Conservation (phyloP, 2,888 invertebrate genomes). For the Caenorhabditis zanzibari region DNA sequence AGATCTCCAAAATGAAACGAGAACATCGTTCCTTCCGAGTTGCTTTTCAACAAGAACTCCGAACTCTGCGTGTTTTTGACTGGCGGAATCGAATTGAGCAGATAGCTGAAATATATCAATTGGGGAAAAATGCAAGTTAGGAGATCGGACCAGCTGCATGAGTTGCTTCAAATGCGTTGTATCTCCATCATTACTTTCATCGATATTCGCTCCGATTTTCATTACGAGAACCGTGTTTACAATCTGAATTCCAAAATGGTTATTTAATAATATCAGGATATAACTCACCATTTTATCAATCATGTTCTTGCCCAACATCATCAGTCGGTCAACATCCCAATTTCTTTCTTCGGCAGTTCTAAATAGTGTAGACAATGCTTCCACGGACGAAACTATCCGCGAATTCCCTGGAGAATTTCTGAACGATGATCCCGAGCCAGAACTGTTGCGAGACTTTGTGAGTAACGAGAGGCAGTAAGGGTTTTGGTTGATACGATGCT, state of each 20-base stretch:
- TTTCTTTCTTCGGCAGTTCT: constrained; percentile 55
- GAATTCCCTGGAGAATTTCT: constrained; percentile 13
- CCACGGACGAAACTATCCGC: constrained; percentile 50
- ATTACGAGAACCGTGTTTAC: constrained; percentile 71
- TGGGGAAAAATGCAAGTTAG: no score
- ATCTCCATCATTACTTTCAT: constrained; percentile 74
- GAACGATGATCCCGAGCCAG: constrained; percentile 24
- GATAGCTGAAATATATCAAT: constrained; percentile 64
- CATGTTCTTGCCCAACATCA: constrained; percentile 67
- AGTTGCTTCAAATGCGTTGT: constrained; percentile 75
- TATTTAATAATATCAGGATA: no score
- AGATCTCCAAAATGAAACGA: constrained; percentile 76
- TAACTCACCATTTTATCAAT: constrained; percentile 73
- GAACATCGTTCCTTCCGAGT: constrained; percentile 53
- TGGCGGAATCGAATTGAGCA: constrained; percentile 70
- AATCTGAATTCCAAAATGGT: constrained; percentile 49
- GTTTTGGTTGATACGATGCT: constrained; percentile 69
- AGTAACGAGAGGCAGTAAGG: constrained; percentile 56
- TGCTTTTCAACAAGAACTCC: constrained; percentile 65
- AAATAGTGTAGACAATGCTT: constrained; percentile 67
- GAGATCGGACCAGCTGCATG: constrained; percentile 78
- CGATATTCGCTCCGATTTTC: constrained; percentile 69
- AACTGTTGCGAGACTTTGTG: constrained; percentile 46
- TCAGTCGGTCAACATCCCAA: constrained; percentile 67
- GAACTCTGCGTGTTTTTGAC: constrained; percentile 67